Base-by-base conservation (phyloP, 2,113 vertebrate genomes). In the Tichodroma muraria region DNA sequence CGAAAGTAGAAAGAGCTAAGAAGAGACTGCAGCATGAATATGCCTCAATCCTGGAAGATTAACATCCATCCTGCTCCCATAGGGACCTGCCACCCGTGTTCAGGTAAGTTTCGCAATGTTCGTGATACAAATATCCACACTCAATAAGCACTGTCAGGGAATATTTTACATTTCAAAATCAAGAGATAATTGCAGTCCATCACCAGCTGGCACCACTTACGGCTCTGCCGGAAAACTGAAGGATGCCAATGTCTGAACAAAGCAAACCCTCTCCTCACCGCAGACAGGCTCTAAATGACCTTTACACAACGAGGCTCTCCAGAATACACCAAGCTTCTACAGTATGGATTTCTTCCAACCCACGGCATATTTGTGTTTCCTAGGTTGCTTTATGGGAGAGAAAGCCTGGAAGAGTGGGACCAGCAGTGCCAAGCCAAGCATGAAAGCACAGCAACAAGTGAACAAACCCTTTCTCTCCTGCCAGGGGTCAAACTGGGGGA, bases 1-100 rank as follows among this genome's bases (percentile, higher is more conserved):
- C 35, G 13, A 45, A 95, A 76, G 45, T 12, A 79, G 6, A 79
- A 79, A 37, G 40, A 65, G 9, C 27, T 24, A 45, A 82, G 65
- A 92, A 61, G 20, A 81, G 25, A 60, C 18, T 0, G 2, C 19
- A 40, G 33, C 11, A n/a, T 2, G 38, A 80, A 25, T 0, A 0
- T 30, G 31, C 54, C 61, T 80, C 66, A 65, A 2, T 38, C 18
- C 61, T 47, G 33, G n/a, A 82, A 33, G 30, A 57, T 28, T 35
- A 54, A 63, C 12, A 8, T 2, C 18, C 37, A 40, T 30, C 38
- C 53, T 44, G 12, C 6, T 63, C 50, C 16, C 1, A 2, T 0
- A 80, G 11, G 16, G 30, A 50, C 49, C 38, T 5, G 3, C 22
- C 49, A 47, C 33, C 71, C 35, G 15, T 6, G 12, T 14, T 66